These are phyloP conservation scores for Chondrilla cf. caribensis DNA, from an alignment of 37 sponge, comb jelly and placozoan species.

Conservation along the genomic window DNA sequence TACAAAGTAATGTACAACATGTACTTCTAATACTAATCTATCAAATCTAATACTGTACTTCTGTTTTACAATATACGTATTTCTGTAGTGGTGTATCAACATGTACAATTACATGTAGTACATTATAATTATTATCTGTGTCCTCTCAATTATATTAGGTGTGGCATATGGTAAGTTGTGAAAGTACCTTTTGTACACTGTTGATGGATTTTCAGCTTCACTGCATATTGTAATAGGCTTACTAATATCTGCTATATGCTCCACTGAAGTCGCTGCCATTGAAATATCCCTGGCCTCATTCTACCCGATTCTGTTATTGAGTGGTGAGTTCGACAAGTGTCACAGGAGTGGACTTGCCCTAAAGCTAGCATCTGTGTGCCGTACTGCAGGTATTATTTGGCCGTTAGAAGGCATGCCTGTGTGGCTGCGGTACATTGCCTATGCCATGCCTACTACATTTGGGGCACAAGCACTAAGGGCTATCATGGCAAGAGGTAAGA, in stretches of 20 bases:
- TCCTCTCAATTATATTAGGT: no score
- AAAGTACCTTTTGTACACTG: not conserved
- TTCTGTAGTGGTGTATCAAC: no score
- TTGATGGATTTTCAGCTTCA: not conserved
- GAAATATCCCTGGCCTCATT: constrained; percentile 57
- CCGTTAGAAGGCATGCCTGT: constrained; percentile 78
- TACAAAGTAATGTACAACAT: no score
- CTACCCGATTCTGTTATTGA: constrained; percentile 67
- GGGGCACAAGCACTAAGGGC: constrained; percentile 75
- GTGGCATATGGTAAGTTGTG: constrained; percentile 54
- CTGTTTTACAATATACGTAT: no score
- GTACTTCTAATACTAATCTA: no score
- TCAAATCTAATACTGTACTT: no score
- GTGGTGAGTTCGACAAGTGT: constrained; percentile 47
- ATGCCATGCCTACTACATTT: constrained; percentile 59
- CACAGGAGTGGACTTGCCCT: not conserved
- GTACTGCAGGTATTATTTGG: constrained; percentile 79
- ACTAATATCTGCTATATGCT: constrained; percentile 60
- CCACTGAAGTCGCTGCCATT: constrained; percentile 53
- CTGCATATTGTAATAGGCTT: constrained; percentile 35
- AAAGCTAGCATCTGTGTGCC: not conserved
- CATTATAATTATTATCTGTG: no score
- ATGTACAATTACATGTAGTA: no score
- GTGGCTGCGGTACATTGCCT: constrained; percentile 60
- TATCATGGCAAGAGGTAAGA: constrained; percentile 79